These are phyloP conservation scores for Apoda limacodes DNA, from an alignment of 2,888 invertebrate species.

Conservation along the genomic window DNA sequence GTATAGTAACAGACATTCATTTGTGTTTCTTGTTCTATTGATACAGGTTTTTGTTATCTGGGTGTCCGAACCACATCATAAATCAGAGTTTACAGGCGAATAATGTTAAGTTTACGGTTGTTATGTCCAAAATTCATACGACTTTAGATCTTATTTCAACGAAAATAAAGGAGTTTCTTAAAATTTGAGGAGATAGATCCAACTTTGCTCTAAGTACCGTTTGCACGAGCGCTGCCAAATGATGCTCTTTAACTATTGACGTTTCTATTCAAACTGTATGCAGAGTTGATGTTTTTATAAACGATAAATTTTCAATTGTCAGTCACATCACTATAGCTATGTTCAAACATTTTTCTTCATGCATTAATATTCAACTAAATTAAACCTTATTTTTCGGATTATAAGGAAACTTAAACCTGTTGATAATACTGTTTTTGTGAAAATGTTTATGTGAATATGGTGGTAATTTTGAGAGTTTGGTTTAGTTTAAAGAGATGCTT, in stretches of 20 bases:
- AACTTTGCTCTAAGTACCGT: no score
- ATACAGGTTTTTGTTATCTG: slow-evolving; percentile 56
- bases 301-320: slow-evolving; percentile 53
- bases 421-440: no score
- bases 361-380: no score
- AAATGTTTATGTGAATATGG: no score
- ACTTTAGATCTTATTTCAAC: no score
- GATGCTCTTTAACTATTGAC: slow-evolving; percentile 47
- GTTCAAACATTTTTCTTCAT: no score
- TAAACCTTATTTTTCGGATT: no score
- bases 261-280: slow-evolving; percentile 44
- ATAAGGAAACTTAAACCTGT: no score
- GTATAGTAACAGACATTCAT: slow-evolving; percentile 62
- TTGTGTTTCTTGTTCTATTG: slow-evolving; percentile 62
- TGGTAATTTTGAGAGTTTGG: no score
- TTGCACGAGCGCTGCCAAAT: slow-evolving; percentile 40
- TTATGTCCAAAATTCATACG: no score
- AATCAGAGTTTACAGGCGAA: slow-evolving; percentile 47
- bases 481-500: slow-evolving; percentile 22
- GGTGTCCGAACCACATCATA: slow-evolving; percentile 64
- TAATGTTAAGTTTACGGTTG: slow-evolving; percentile 21
- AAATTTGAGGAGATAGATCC: no score
- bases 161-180: no score
- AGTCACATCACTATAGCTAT: slow-evolving; percentile 19
- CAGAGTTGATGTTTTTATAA: slow-evolving; percentile 52